phyloP scores from a whole-genome alignment of 2,797 vertebrate species.

The Acomys russatus region DNA sequence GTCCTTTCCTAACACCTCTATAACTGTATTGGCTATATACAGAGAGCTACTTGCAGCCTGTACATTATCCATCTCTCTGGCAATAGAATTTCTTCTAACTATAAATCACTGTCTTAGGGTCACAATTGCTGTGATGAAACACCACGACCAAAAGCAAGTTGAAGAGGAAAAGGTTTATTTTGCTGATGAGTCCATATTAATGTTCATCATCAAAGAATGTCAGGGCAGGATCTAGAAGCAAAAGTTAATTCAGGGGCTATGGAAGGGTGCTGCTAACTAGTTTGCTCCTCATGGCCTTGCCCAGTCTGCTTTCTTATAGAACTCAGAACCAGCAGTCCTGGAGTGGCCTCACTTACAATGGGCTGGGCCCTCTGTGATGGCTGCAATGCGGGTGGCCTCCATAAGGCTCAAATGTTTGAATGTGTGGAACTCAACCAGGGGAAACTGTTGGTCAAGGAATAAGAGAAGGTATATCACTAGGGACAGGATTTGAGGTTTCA shows the following conservation, averaged over 20 bases:
- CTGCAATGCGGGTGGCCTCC: not conserved
- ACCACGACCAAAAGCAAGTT: not conserved
- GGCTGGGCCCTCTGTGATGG: not conserved
- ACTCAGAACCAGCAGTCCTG: not conserved
- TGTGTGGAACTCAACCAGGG: not conserved
- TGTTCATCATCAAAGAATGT: not conserved
- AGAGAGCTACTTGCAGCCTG: not conserved
- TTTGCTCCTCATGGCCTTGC: not conserved
- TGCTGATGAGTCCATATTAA: not conserved
- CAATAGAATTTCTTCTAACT: constrained; percentile 62
- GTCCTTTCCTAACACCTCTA: constrained; percentile 36
- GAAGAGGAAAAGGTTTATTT: not conserved
- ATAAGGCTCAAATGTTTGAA: not conserved
- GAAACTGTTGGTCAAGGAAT: not conserved
- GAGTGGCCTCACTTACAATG: not conserved
- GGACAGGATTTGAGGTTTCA: not conserved
- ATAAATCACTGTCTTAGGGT: not conserved
- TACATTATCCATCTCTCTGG: not conserved
- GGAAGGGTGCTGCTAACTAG: not conserved
- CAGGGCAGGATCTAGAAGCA: not conserved
- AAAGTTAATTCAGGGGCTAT: not conserved
- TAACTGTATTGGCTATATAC: constrained; percentile 34
- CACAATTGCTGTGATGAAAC: not conserved
- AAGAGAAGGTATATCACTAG: not conserved
- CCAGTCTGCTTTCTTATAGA: not conserved